Percentiles rank a stretch among this genome's conserved stretches.
Evolutionary conservation across 2,113 vertebrate species (phyloP).

Genomic region (Cynopterus brachyotis): DNA sequence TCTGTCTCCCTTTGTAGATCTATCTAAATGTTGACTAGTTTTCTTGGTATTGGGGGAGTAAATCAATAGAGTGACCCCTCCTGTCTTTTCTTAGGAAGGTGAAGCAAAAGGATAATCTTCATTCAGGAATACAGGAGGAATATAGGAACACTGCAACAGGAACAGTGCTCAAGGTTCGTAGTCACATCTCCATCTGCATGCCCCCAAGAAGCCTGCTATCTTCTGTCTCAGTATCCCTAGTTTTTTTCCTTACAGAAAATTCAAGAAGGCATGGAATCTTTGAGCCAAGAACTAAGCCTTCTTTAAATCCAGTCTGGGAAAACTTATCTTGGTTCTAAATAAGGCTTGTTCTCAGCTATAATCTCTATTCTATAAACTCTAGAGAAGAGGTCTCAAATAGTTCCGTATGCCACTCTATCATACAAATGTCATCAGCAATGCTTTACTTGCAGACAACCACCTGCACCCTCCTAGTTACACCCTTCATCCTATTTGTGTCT

Average conservation of each 20-base stretch:
- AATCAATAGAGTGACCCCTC: background rate
- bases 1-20: background rate
- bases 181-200: background rate
- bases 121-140: background rate
- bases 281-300: background rate
- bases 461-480: background rate
- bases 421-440: background rate
- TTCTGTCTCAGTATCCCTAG: background rate
- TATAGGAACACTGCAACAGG: background rate
- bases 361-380: background rate
- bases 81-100: background rate
- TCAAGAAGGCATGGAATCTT: background rate
- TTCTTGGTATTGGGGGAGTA: background rate
- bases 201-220: background rate
- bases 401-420: background rate
- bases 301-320: background rate
- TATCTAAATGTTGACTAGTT: background rate
- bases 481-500: background rate
- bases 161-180: background rate
- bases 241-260: constrained; percentile 11
- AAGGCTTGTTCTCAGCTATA: background rate
- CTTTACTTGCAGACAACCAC: background rate
- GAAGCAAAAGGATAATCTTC: background rate
- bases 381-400: background rate
- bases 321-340: constrained; percentile 17